These are phyloP conservation scores for Corapipo altera DNA, from an alignment of 2,113 vertebrate species.

Conservation along the genomic window DNA sequence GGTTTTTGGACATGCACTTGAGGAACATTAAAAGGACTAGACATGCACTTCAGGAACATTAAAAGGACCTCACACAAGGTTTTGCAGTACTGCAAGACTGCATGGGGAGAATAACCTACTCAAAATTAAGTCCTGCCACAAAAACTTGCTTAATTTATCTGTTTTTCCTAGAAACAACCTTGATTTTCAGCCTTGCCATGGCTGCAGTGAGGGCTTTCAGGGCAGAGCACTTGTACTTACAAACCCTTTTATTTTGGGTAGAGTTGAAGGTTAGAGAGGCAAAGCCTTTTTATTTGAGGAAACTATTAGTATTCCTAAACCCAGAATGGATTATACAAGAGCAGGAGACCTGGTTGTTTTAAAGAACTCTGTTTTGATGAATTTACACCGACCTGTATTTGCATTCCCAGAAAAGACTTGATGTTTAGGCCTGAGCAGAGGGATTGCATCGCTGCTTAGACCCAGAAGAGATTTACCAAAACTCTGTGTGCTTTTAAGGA, in stretches of 20 bases:
- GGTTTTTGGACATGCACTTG: accelerated
- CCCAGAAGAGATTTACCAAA: background rate
- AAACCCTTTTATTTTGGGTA: background rate
- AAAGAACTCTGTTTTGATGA: background rate
- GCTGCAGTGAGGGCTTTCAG: background rate
- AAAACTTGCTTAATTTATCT: background rate
- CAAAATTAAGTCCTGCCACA: background rate
- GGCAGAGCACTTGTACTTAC: background rate
- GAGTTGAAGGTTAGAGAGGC: background rate
- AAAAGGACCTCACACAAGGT: background rate
- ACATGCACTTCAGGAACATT: accelerated
- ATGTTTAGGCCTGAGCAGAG: background rate
- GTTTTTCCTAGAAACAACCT: background rate
- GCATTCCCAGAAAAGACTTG: background rate
- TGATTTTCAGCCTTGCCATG: background rate
- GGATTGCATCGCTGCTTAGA: background rate
- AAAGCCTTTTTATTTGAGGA: background rate
- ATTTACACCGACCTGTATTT: background rate
- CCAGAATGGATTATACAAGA: background rate
- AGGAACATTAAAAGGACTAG: background rate
- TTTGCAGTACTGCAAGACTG: background rate
- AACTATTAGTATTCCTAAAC: background rate
- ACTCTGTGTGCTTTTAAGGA: background rate
- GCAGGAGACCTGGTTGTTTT: background rate
- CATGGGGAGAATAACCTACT: background rate